Percentiles rank a stretch among this genome's conserved stretches.
These are phyloP conservation scores for Brachystomella parvula DNA, from an alignment of 1,140 invertebrate species.

Conservation along the genomic window DNA sequence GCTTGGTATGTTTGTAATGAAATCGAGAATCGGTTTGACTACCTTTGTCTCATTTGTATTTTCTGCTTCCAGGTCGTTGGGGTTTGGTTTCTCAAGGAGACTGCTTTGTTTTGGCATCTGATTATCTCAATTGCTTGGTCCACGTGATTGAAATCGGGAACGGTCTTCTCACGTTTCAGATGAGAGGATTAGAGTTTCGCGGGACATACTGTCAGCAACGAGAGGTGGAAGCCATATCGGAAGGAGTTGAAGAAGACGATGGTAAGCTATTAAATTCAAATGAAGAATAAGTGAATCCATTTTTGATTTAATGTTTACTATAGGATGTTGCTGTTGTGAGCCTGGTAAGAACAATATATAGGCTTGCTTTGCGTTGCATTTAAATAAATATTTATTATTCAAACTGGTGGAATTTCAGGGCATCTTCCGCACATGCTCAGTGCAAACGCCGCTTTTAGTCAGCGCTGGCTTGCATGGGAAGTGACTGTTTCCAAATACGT, in stretches of 20 bases:
- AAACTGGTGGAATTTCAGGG: too few relatives aligned
- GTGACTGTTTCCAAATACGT: slow-evolving; percentile 89
- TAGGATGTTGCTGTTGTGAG: slow-evolving; percentile 82
- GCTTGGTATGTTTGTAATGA: slow-evolving; percentile 52
- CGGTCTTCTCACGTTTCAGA: slow-evolving; percentile 95
- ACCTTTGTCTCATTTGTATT: slow-evolving; percentile 9
- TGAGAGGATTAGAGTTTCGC: slow-evolving; percentile 92
- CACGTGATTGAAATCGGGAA: slow-evolving; percentile 98
- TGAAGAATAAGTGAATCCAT: slow-evolving; percentile 14
- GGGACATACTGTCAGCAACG: slow-evolving; percentile 89
- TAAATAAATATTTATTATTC: too few relatives aligned
- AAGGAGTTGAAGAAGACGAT: slow-evolving; percentile 89
- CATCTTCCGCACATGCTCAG: slow-evolving; percentile 82
- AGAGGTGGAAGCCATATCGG: slow-evolving; percentile 87
- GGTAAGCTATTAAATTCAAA: slow-evolving; percentile 55
- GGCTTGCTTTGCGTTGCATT: too few relatives aligned
- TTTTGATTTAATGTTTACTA: slow-evolving; percentile 23
- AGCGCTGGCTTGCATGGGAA: slow-evolving; percentile 97
- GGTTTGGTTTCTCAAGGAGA: slow-evolving; percentile 87
- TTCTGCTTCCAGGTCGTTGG: slow-evolving; percentile 56
- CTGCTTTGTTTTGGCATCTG: slow-evolving; percentile 94
- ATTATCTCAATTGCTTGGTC: slow-evolving; percentile 94
- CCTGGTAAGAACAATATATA: too few relatives aligned
- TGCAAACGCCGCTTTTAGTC: slow-evolving; percentile 82
- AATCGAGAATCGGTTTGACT: background rate